Evolutionary conservation across 2,888 invertebrate genomes (phyloP), one percentile per base, ranked within the genome.

Genomic region (Caenorhabditis virilis): DNA sequence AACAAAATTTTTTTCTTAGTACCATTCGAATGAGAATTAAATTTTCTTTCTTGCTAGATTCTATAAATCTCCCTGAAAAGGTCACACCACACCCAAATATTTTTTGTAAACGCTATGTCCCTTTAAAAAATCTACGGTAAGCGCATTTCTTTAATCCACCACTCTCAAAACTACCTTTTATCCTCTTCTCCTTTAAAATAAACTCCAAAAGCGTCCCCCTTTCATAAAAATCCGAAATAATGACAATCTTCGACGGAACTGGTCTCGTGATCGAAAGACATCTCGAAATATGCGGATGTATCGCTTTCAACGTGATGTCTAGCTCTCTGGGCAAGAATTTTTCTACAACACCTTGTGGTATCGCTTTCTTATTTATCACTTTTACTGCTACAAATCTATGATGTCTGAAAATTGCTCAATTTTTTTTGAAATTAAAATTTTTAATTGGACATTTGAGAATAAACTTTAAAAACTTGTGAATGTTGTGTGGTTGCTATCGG

Each of bases 251-350:
- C 11, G 68, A 52, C 5, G 67, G 56, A 9, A 50, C 53, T 11
- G 74, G 64, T 26, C 52, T 41, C 2, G 62, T 53, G 41, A 78
- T 70, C 1, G 54, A 54, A 22, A 73, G 59, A 38, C 69, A 74
- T 22, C 67, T 51, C n/a, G 62, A 57, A 22, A 74, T 52, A 39
- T 74, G 74, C 13, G 74, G 74, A 57, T 72, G 74, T 5, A 62
- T 22, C 7, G 70, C 72, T 42, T 63, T 61, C 43, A 48, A 43
- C 4, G 76, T 76, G 38, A 78, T 65, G 13, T 77, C 70, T 13
- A 78, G 56, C 48, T 78, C 78, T 38, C 76, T 58, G 16, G 74
- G 67, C 20, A 78, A 62, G 45, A 78, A 78, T 39, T 77, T 77
- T 22, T 76, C 76, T 7, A 68, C 76, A 4, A 76, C 43, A 9